Evolutionary conservation across 1,140 invertebrate genomes (phyloP), one percentile per base, ranked within the genome.

Genomic region (Drosophila kurseongensis): DNA sequence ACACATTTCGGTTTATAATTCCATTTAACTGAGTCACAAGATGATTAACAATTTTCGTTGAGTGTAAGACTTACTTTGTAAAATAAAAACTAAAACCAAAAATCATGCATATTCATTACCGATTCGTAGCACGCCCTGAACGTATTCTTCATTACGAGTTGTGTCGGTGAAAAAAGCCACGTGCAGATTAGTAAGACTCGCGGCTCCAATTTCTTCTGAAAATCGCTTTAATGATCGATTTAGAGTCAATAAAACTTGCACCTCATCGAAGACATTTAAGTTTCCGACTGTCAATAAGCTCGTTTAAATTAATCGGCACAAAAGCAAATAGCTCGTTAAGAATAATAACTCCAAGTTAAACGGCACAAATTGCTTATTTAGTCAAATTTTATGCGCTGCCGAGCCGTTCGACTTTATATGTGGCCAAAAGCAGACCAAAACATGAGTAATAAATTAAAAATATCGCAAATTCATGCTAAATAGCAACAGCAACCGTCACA

Each of bases 381-480:
- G 50, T 29, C 38, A 40, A 67, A 41, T 48, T 47, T 44, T 54
- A 62, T 57, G 41, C 51, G 13, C 27, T 42, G 42, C 9, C 42
- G n/a, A 58, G 62, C 61, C 60, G 63, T 60, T 42, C 44, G 9
- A 38, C 32, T 50, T 42, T 68, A 54, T 35, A 71, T 89, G 50
- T 84, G 76, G 60, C 85, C 76, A 82, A 80, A 44, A 66, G 58
- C 63, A 12, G 62, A 23, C n/a, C 44, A 29, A 40, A 83, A 55
- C 65, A 75, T 75, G 60, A 41, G 40, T 75, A 80, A 89, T 89
- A 89, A 90, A 89, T 90, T 78, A 78, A 60, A 72, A 45, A 80
- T 78, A 89, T 71, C 59, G 47, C 74, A 84, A 66, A 65, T 44
- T 67, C 47, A 75, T 80, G 84, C 75, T 89, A 89, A 89, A 71